Base-by-base conservation (phyloP, 2,113 vertebrate species). In the Astatoreochromis straeleni region DNA sequence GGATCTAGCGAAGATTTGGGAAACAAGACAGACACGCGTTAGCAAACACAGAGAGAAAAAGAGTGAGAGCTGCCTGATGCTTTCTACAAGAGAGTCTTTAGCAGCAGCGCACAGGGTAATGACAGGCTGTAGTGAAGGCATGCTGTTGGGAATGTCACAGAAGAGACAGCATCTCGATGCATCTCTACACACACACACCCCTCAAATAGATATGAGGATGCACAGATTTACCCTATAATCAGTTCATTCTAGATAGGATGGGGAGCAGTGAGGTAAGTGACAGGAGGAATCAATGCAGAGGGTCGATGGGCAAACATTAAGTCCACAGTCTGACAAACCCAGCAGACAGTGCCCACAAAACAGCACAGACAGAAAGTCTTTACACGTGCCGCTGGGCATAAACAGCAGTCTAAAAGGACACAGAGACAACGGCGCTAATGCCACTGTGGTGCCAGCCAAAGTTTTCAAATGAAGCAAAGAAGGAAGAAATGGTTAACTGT, bases 241-340 rank as follows among this genome's bases (percentile, higher is more conserved):
- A 33, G 47, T 53, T 83, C 9, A 16, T 55, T 78, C 80, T 65
- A 70, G 57, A 79, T 60, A 85, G 19, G 9, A 26, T 12, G 5
- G 85, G 87, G 87, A 92, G 88, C 85, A 29, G 54, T 55, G 84
- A 80, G 90, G 89, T 88, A 84, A 89, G 79, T 86, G 90, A 92
- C 91, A 84, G 93, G 54, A 89, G 80, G 82, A 87, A 93, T 94
- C 89, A 78, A 95, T 94, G 82, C 65, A 8, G 38, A 57, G 78
- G 86, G 83, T 94, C 90, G 29, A 95, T 94, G 89, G 91, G 93
- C 94, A 93, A 93, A 94, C 90, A 92, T 85, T 87, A 88, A 89
- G 93, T 94, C 92, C 88, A 80, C 65, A 58, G 45, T 75, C 73
- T 90, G 93, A 89, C 88, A 91, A 85, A 91, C 58, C 85, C 83